Evolutionary conservation across 2,888 invertebrate species (phyloP).

Genomic region (Uloborus plumipes): DNA sequence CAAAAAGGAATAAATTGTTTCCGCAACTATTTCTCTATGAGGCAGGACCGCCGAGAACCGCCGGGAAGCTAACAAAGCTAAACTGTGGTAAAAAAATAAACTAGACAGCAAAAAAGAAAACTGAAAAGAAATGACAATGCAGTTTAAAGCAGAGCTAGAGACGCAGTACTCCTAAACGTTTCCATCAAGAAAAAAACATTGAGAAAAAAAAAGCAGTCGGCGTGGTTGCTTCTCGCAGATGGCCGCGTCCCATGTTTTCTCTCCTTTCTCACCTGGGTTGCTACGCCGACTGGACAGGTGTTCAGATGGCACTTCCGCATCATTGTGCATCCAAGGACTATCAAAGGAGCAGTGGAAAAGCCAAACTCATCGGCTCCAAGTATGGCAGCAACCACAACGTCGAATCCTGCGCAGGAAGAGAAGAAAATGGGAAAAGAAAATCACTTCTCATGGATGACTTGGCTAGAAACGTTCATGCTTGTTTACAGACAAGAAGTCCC

Average conservation of each 20-base stretch:
- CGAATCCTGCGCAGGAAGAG: slow-evolving; percentile 78
- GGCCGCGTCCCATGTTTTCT: no score
- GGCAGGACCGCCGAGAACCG: slow-evolving; percentile 5
- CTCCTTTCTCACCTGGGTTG: slow-evolving; percentile 80
- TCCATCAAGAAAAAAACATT: slow-evolving; percentile 11
- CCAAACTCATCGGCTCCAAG: slow-evolving; percentile 99
- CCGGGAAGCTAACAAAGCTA: slow-evolving; percentile 30
- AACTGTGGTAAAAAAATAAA: slow-evolving; percentile 22
- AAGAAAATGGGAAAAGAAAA: slow-evolving; percentile 61
- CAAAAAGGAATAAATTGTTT: background rate
- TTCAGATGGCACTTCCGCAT: slow-evolving; percentile 99
- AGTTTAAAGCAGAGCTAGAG: slow-evolving; percentile 48
- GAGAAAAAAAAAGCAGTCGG: slow-evolving; percentile 11
- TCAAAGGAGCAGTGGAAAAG: slow-evolving; percentile 97
- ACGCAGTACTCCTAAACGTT: slow-evolving; percentile 36
- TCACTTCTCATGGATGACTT: slow-evolving; percentile 61
- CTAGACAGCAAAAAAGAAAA: slow-evolving; percentile 27
- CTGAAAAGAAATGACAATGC: slow-evolving; percentile 49
- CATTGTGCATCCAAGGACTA: slow-evolving; percentile 99
- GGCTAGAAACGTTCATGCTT: slow-evolving; percentile 18
- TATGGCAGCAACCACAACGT: slow-evolving; percentile 94
- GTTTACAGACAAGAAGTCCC: slow-evolving; percentile 13
- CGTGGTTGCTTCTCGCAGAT: slow-evolving; percentile 18
- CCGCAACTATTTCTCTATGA: slow-evolving; percentile 31
- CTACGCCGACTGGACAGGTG: slow-evolving; percentile 98